phyloP scores from a whole-genome alignment of 2,888 invertebrate genomes.

The Octodonta nipae region DNA sequence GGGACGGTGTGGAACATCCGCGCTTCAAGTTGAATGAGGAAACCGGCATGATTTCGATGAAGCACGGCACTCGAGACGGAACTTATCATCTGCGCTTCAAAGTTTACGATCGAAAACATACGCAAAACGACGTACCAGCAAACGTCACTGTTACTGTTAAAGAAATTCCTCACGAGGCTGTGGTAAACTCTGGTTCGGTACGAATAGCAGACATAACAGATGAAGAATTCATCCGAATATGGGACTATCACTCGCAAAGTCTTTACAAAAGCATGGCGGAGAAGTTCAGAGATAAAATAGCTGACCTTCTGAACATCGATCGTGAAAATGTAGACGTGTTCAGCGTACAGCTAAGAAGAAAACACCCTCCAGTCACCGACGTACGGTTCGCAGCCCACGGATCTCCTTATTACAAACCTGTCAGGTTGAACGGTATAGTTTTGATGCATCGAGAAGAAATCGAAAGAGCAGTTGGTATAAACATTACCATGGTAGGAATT shows the following conservation, averaged over 20 bases:
- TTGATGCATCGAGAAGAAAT: constrained; percentile 88
- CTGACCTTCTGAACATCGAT: constrained; percentile 71
- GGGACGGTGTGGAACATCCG: constrained; percentile 77
- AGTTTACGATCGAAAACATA: constrained; percentile 86
- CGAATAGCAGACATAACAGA: constrained; percentile 86
- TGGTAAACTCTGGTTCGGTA: constrained; percentile 88
- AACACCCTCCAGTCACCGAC: constrained; percentile 80
- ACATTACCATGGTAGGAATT: constrained; percentile 95
- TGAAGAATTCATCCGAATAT: constrained; percentile 89
- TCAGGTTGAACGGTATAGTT: constrained; percentile 85
- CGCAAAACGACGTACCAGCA: constrained; percentile 89
- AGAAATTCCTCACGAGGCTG: constrained; percentile 89
- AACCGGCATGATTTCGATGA: constrained; percentile 92
- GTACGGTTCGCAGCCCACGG: constrained; percentile 90
- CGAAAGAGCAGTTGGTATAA: constrained; percentile 85
- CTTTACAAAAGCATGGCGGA: constrained; percentile 79
- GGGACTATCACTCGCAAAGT: constrained; percentile 74
- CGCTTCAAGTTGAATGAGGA: constrained; percentile 75
- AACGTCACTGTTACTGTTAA: constrained; percentile 90
- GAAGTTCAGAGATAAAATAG: constrained; percentile 76
- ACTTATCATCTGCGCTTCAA: constrained; percentile 67
- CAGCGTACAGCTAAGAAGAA: constrained; percentile 79
- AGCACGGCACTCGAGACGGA: constrained; percentile 80
- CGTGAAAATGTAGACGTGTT: constrained; percentile 89
- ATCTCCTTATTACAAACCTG: constrained; percentile 89